These are phyloP conservation scores for Eupithecia subumbrata DNA, from an alignment of 2,888 invertebrate genomes.

Conservation along the genomic window DNA sequence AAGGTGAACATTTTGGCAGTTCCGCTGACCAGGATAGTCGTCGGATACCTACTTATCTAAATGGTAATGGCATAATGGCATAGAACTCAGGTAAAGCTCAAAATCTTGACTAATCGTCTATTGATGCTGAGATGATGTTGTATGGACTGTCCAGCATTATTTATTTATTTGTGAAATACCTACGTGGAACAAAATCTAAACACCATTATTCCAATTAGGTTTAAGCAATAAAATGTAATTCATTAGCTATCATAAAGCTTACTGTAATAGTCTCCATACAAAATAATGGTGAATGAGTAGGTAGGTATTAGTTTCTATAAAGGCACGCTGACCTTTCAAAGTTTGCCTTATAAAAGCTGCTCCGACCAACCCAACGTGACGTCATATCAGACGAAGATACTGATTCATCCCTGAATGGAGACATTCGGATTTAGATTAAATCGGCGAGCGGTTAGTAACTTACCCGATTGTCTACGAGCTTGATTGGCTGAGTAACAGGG, in stretches of 20 bases:
- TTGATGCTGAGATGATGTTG: no score
- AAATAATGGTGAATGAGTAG: neutral
- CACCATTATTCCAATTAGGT: neutral
- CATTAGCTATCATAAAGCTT: neutral
- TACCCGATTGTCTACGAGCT: constrained; percentile 16
- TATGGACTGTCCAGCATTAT: no score
- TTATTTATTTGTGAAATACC: neutral
- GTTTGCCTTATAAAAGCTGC: constrained; percentile 16
- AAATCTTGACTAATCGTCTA: neutral
- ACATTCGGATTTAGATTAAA: constrained; percentile 25
- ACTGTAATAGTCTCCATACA: neutral
- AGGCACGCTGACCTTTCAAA: constrained; percentile 24
- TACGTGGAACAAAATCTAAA: neutral
- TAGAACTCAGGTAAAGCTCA: neutral
- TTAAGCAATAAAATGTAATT: neutral
- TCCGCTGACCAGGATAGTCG: neutral
- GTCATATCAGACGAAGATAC: constrained; percentile 15
- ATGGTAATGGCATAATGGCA: neutral
- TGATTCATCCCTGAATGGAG: constrained; percentile 29
- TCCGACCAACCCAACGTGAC: constrained; percentile 21
- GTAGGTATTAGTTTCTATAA: neutral
- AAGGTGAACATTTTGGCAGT: neutral
- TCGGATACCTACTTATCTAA: neutral
- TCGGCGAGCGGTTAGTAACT: constrained; percentile 28
- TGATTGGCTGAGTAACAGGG: constrained; percentile 26